Evolutionary conservation across 2,797 vertebrate genomes (phyloP), one percentile per base, ranked within the genome.

Genomic region (Novumbra hubbsi): DNA sequence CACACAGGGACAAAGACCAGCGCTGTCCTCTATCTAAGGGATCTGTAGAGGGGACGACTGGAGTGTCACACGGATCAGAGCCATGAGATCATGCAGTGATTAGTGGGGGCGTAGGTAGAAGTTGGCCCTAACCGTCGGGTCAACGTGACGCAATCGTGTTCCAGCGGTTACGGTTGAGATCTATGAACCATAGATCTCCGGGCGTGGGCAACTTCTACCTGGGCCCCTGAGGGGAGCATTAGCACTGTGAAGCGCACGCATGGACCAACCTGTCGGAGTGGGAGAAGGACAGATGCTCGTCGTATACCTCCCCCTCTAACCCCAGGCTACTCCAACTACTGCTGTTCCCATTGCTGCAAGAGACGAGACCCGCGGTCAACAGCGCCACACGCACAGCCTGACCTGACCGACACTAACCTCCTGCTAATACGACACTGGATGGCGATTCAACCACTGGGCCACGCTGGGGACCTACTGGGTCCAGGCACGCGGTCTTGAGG

Each of bases 301-400:
- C 97, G 94, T 93, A 96, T 83, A 94, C 93, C 94, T 99, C 97
- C 90, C 97, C 97, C 94, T 99, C 98, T 94, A 99, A 95, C 92
- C 95, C 98, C 93, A 99, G 96, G 92, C 98, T 99, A 96, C 98
- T 99, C 98, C 98, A 99, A 95, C 97, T 99, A 93, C 98, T 99
- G 96, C 97, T 99, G 96, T 98, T 99, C 94, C 96, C 97, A 97
- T 98, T 98, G 96, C 96, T 99, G 96, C 95, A 92, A 90, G 34
- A 89, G 86, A 80, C 77, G 50, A 84, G 78, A 83, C n/a, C 17
- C 32, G 15, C 12, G 21, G 27, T 63, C 19, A 63, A 19, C 71
- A 48, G 15, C 8, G 70, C 14, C 12, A 45, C 41, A 45, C 14
- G 12, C 41, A 12, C 41, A 45, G 41, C 41, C 41, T 11, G 41